Conservation (phyloP, 1,140 invertebrate species). For the Cepaea nemoralis region DNA sequence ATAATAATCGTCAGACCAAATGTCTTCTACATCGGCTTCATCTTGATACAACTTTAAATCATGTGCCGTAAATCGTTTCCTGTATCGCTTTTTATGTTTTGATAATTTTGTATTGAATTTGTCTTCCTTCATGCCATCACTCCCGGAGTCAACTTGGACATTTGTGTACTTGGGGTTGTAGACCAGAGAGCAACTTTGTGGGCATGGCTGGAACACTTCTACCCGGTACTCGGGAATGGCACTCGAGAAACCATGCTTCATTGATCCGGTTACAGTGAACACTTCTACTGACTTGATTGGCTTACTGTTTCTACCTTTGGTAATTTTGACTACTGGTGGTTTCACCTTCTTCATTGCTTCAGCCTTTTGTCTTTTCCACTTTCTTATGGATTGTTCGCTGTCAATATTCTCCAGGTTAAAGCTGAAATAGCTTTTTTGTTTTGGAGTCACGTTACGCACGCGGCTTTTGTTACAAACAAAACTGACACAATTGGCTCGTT, state of each 20-base stretch:
- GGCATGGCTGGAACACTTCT: slow-evolving; percentile 41
- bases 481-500: slow-evolving; percentile 45
- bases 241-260: neutral
- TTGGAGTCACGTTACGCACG: slow-evolving; percentile 17
- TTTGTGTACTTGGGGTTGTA: slow-evolving; percentile 45
- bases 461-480: slow-evolving; percentile 44
- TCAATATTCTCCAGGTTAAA: slow-evolving; percentile 22
- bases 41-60: neutral
- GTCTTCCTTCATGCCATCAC: slow-evolving; percentile 5
- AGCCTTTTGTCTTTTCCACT: neutral
- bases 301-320: neutral
- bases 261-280: neutral
- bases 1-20: neutral
- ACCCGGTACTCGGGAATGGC: slow-evolving; percentile 16
- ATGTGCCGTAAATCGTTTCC: neutral
- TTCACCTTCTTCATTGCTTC: neutral
- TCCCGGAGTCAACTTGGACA: neutral
- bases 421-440: slow-evolving; percentile 37
- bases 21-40: neutral
- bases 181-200: slow-evolving; percentile 35
- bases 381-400: neutral
- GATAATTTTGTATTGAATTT: neutral
- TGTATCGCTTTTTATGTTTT: neutral
- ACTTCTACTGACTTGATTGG: neutral
- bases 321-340: neutral